These are phyloP conservation scores for Euspilapteryx auroguttella DNA, from an alignment of 2,888 invertebrate species.

Conservation along the genomic window DNA sequence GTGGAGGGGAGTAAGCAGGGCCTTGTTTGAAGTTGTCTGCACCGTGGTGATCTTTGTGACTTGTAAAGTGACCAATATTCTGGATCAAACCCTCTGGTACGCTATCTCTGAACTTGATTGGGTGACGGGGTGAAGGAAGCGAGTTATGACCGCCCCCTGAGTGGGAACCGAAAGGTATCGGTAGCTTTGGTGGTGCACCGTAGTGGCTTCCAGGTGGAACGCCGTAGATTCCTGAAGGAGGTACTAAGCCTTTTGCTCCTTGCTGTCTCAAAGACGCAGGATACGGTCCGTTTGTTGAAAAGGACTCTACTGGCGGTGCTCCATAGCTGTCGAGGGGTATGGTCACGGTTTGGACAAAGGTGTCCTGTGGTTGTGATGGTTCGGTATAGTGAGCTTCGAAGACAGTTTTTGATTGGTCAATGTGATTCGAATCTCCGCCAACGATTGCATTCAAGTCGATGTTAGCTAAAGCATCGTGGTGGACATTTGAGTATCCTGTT, in stretches of 20 bases:
- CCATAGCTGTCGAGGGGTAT: conserved; percentile 34
- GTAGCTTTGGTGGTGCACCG: conserved; percentile 37
- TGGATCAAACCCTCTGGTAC: conserved; percentile 71
- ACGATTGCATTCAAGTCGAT: conserved; percentile 41
- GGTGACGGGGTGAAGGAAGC: conserved; percentile 53
- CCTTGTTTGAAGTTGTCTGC: conserved; percentile 52
- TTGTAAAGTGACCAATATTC: conserved; percentile 65
- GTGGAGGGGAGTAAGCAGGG: conserved; percentile 66
- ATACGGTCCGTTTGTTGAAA: conserved; percentile 33
- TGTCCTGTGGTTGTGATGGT: conserved; percentile 1
- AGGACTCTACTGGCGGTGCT: conserved; percentile 43
- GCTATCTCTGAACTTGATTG: conserved; percentile 73
- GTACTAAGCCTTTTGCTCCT: conserved; percentile 54
- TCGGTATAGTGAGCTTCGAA: conserved; percentile 55
- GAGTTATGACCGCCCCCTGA: conserved; percentile 46
- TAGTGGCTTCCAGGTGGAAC: conserved; percentile 59
- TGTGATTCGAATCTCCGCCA: conserved; percentile 46
- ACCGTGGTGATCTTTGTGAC: conserved; percentile 63
- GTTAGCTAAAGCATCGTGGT: conserved; percentile 42
- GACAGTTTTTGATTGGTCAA: conserved; percentile 49
- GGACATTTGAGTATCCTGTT: conserved; percentile 40
- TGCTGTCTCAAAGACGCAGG: conserved; percentile 33
- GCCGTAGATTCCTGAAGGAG: conserved; percentile 65
- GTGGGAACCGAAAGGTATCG: conserved; percentile 39
- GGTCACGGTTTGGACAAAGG: background rate